Conservation (phyloP, 2,113 vertebrate genomes). For the Rhabdornis inornatus region DNA sequence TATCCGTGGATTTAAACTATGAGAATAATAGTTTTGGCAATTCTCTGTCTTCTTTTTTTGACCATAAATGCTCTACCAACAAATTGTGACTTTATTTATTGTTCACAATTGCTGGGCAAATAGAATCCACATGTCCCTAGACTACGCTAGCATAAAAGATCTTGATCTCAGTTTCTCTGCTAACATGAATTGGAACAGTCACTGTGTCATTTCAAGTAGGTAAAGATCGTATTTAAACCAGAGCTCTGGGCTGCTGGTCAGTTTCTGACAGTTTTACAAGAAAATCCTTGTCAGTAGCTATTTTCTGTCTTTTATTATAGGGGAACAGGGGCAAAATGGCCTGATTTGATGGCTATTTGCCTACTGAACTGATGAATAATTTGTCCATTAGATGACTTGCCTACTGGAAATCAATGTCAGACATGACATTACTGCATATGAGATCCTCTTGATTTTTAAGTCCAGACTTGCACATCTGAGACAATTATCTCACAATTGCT, state of each 20-base stretch:
- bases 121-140: constrained; percentile 19
- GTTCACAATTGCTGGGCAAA: constrained; percentile 22
- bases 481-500: neutral
- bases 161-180: neutral
- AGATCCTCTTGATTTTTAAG: neutral
- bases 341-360: neutral
- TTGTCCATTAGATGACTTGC: neutral
- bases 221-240: neutral
- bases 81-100: constrained; percentile 32
- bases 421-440: neutral
- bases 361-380: neutral
- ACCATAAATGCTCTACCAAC: constrained; percentile 20
- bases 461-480: neutral
- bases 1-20: neutral
- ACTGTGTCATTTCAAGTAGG: neutral
- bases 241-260: neutral
- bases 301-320: neutral
- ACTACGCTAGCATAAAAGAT: neutral
- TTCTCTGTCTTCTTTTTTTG: neutral
- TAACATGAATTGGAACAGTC: neutral
- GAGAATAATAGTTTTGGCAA: constrained; percentile 34
- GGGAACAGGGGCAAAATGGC: neutral
- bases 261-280: constrained; percentile 22
- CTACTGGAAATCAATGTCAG: neutral
- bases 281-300: constrained; percentile 15